phyloP scores from a whole-genome alignment of 1,140 invertebrate species.

The Saccostrea glomerata region DNA sequence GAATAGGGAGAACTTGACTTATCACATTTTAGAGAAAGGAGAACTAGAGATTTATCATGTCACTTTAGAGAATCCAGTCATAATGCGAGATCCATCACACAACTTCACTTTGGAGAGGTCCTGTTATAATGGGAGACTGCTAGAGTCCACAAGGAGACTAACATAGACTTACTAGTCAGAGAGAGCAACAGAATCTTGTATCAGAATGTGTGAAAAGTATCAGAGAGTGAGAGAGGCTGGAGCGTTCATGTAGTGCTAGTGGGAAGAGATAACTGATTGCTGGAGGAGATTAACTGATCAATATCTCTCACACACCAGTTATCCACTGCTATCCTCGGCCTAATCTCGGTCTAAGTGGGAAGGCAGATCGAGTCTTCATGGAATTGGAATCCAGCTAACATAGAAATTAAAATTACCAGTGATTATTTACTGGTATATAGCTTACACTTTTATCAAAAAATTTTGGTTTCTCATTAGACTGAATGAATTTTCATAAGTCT shows the following conservation, averaged over 20 bases:
- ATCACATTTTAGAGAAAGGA: not conserved
- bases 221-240: not conserved
- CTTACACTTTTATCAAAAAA: too few species aligned
- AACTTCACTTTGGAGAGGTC: not conserved
- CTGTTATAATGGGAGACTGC: not conserved
- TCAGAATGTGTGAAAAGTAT: not conserved
- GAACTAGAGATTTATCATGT: not conserved
- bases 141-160: too few species aligned
- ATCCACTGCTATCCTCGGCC: not conserved
- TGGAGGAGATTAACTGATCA: not conserved
- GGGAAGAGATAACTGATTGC: not conserved
- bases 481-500: too few species aligned
- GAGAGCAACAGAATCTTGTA: too few species aligned
- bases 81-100: not conserved
- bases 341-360: not conserved
- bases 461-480: too few species aligned
- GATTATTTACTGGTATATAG: too few species aligned
- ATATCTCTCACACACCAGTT: not conserved
- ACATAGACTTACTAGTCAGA: too few species aligned
- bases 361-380: not conserved
- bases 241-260: not conserved
- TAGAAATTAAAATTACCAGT: too few species aligned
- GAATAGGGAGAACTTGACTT: not conserved
- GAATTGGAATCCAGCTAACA: too few species aligned
- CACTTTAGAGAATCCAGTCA: too few species aligned